These are phyloP conservation scores for Sciurus niger DNA, from an alignment of 2,113 vertebrate species.

Conservation along the genomic window DNA sequence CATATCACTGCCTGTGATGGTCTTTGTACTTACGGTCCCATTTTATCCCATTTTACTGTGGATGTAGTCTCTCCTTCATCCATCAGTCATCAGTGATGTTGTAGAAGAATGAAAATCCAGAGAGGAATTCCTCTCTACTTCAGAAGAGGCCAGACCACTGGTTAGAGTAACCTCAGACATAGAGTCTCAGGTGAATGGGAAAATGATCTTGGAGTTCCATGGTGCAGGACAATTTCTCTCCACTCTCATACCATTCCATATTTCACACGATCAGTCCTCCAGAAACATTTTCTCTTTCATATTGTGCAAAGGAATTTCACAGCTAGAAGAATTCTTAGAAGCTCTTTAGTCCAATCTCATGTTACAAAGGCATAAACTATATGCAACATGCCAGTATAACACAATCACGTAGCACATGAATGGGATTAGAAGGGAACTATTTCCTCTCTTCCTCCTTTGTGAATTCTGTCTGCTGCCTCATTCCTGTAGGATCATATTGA, in stretches of 20 bases:
- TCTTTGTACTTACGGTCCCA: background rate
- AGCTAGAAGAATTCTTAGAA: background rate
- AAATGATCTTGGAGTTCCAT: background rate
- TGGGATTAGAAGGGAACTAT: background rate
- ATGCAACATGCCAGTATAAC: background rate
- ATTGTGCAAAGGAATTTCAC: background rate
- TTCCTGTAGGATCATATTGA: background rate
- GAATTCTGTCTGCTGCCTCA: background rate
- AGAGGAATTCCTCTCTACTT: background rate
- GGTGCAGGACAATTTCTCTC: background rate
- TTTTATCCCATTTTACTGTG: background rate
- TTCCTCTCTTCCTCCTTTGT: background rate
- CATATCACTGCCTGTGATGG: background rate
- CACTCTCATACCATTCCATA: background rate
- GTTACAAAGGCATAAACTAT: background rate
- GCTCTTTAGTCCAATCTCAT: background rate
- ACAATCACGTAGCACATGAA: background rate
- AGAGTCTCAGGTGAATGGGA: rapidly evolving
- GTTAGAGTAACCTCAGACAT: background rate
- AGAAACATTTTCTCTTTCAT: background rate
- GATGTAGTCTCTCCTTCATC: background rate
- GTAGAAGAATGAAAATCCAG: background rate
- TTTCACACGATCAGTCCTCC: background rate
- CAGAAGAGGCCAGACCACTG: background rate
- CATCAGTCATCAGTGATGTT: background rate